Evolutionary conservation across 2,888 invertebrate genomes (phyloP).

Genomic region (Epinotia brunnichana): DNA sequence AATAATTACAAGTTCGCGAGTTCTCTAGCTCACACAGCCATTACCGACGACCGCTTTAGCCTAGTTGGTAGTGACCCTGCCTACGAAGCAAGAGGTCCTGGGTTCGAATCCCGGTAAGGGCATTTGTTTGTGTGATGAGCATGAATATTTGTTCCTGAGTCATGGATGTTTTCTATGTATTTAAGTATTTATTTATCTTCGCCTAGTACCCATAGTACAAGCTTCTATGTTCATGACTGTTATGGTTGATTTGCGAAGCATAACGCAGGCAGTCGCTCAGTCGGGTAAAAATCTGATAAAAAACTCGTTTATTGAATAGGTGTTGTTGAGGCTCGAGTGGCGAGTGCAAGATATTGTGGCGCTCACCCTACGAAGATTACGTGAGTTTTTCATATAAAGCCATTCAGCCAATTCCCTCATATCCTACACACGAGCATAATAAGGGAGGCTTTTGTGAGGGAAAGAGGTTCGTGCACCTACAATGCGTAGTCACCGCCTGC

Average conservation of each 20-base stretch:
- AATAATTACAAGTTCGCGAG: too few relatives aligned
- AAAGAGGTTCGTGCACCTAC: slow-evolving; percentile 79
- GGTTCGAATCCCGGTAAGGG: too few relatives aligned
- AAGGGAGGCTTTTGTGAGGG: slow-evolving; percentile 79
- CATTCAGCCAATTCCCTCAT: slow-evolving; percentile 83
- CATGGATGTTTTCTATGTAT: too few relatives aligned
- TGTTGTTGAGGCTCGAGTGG: slow-evolving; percentile 62
- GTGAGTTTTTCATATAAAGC: slow-evolving; percentile 82
- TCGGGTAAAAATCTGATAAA: slow-evolving; percentile 11
- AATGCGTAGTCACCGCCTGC: slow-evolving; percentile 71
- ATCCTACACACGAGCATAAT: slow-evolving; percentile 81
- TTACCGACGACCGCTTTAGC: too few relatives aligned
- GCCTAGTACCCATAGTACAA: too few relatives aligned
- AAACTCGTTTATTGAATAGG: slow-evolving; percentile 60
- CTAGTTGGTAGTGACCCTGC: too few relatives aligned
- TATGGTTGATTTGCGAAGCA: background rate
- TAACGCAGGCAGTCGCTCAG: background rate
- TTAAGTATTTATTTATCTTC: too few relatives aligned
- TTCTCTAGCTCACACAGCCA: too few relatives aligned
- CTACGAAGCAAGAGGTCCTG: too few relatives aligned
- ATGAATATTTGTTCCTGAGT: too few relatives aligned
- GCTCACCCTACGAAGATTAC: slow-evolving; percentile 76
- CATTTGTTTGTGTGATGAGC: too few relatives aligned
- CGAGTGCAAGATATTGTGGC: slow-evolving; percentile 76
- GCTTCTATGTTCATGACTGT: background rate